Evolutionary conservation across 2,113 vertebrate species (phyloP).

Genomic region (Capricornis sumatraensis): DNA sequence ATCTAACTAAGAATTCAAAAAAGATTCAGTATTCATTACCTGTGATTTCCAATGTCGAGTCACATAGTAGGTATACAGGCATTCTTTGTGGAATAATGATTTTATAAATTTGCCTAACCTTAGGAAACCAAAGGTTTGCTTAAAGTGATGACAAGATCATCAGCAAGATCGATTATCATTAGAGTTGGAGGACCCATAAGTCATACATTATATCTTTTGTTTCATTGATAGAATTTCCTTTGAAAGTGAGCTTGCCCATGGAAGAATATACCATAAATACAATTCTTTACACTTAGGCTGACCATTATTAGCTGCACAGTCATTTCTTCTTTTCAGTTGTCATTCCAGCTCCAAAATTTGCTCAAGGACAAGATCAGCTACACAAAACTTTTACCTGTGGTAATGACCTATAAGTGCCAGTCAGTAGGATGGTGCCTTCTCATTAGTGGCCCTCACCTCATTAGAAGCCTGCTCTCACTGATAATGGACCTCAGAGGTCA

Average conservation of each 20-base stretch:
- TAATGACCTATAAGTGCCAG: constrained; percentile 42
- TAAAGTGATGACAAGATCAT: background rate
- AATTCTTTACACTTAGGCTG: background rate
- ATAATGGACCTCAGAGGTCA: constrained; percentile 50
- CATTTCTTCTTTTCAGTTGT: constrained; percentile 33
- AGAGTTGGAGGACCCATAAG: background rate
- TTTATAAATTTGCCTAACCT: background rate
- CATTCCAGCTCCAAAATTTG: background rate
- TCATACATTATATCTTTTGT: background rate
- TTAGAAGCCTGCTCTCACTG: constrained; percentile 40
- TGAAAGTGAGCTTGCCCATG: constrained; percentile 47
- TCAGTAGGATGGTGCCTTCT: background rate
- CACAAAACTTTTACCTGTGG: constrained; percentile 54
- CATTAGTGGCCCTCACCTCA: constrained; percentile 35
- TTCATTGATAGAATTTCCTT: constrained; percentile 56
- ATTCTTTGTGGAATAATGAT: background rate
- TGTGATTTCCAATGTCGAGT: background rate
- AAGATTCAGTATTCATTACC: background rate
- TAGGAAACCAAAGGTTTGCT: background rate
- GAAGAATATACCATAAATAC: constrained; percentile 13
- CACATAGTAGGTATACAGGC: background rate
- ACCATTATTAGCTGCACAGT: background rate
- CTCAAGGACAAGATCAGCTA: background rate
- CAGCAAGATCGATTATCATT: background rate
- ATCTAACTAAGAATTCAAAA: constrained; percentile 8